phyloP scores from a whole-genome alignment of 2,888 invertebrate species.

The Harmothoe impar region DNA sequence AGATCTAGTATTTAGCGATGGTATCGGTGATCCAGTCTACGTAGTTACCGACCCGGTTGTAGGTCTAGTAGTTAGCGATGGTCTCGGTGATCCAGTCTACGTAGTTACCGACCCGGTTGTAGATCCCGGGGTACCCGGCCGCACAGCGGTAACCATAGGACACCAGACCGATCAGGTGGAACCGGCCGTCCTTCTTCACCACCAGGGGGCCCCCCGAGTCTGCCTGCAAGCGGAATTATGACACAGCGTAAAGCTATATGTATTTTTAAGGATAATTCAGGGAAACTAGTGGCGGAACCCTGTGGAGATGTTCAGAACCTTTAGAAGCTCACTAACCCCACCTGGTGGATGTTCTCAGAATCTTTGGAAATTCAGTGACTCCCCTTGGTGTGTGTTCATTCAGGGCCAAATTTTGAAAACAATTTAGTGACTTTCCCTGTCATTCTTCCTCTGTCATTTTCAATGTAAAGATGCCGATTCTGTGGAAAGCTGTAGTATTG shows the following conservation, averaged over 20 bases:
- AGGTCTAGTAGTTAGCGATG: background rate
- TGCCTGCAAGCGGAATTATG: background rate
- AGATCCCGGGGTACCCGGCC: constrained; percentile 37
- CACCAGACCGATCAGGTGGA: constrained; percentile 47
- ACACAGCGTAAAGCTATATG: background rate
- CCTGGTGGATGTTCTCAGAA: too few relatives aligned
- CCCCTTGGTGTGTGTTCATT: too few relatives aligned
- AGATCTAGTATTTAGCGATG: background rate
- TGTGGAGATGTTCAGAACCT: too few relatives aligned
- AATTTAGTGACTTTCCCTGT: too few relatives aligned
- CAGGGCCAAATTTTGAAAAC: too few relatives aligned
- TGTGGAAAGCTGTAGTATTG: too few relatives aligned
- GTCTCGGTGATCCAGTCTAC: constrained; percentile 35
- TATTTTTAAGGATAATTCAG: background rate
- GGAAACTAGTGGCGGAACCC: too few relatives aligned
- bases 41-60: constrained; percentile 33
- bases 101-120: constrained; percentile 50
- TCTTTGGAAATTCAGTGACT: too few relatives aligned
- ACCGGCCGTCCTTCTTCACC: constrained; percentile 18
- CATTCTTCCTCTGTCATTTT: too few relatives aligned
- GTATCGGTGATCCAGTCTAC: constrained; percentile 35
- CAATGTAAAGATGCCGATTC: too few relatives aligned
- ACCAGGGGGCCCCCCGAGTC: constrained; percentile 45
- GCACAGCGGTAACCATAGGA: constrained; percentile 56
- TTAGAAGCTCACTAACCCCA: too few relatives aligned